Percentiles rank a stretch among this genome's conserved stretches.
Conservation (phyloP, 2,797 vertebrate species). For the Orestias chungarensis region DNA sequence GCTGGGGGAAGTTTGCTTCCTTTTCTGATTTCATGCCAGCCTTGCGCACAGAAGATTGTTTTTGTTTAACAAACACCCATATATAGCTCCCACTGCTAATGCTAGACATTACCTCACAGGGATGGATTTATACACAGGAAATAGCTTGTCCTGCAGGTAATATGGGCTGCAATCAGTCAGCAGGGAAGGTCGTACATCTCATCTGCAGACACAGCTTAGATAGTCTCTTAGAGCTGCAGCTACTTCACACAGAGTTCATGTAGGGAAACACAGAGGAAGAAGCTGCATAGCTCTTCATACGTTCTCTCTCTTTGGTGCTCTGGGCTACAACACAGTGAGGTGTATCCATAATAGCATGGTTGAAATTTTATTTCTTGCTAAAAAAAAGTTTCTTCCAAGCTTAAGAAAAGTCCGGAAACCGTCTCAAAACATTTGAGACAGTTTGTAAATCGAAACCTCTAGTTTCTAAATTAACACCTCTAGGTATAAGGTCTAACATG, state of each 20-base stretch:
- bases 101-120: slow-evolving; percentile 79
- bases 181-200: slow-evolving; percentile 52
- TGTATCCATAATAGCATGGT: slow-evolving; percentile 12
- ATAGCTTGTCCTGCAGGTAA: slow-evolving; percentile 76
- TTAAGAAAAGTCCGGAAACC: no score
- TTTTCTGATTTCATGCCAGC: slow-evolving; percentile 54
- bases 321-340: slow-evolving; percentile 20
- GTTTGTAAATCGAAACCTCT: background rate
- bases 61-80: slow-evolving; percentile 54
- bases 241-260: slow-evolving; percentile 23
- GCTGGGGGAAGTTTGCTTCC: slow-evolving; percentile 32
- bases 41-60: slow-evolving; percentile 39
- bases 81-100: slow-evolving; percentile 46
- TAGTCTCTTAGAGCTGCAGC: slow-evolving; percentile 28
- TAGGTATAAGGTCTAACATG: background rate
- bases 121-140: slow-evolving; percentile 71
- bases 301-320: slow-evolving; percentile 39
- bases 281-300: slow-evolving; percentile 54
- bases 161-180: slow-evolving; percentile 65
- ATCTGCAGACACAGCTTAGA: slow-evolving; percentile 42
- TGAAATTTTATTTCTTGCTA: slow-evolving; percentile 5
- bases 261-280: slow-evolving; percentile 34
- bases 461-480: background rate
- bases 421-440: slow-evolving; percentile 3
- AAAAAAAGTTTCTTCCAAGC: no score